Evolutionary conservation across 2,113 vertebrate genomes (phyloP).

Genomic region (Theristicus caerulescens): DNA sequence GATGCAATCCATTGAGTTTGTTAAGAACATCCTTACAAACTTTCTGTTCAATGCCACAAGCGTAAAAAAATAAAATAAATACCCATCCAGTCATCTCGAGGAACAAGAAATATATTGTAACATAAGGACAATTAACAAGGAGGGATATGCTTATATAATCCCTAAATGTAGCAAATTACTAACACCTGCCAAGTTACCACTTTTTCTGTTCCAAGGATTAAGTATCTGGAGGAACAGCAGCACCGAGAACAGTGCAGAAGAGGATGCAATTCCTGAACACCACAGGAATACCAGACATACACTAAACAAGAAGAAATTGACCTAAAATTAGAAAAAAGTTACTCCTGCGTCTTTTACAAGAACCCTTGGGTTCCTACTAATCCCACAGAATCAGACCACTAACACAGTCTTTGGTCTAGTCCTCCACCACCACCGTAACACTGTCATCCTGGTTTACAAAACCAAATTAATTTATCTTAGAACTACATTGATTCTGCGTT

Average conservation of each 20-base stretch:
- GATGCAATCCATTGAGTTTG: not conserved
- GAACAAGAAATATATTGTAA: not conserved
- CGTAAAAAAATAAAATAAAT: not conserved
- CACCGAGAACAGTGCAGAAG: not conserved
- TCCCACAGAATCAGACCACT: not conserved
- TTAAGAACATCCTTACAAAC: not conserved
- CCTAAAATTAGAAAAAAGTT: not conserved
- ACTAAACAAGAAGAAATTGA: not conserved
- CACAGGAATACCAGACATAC: not conserved
- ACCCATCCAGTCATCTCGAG: not conserved
- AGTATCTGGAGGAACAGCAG: not conserved
- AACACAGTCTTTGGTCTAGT: not conserved
- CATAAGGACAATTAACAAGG: not conserved
- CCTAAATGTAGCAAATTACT: not conserved
- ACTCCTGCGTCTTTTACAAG: not conserved
- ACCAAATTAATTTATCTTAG: not conserved
- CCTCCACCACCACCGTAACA: not conserved
- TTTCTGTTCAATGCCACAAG: not conserved
- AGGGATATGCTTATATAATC: not conserved
- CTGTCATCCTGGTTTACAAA: not conserved
- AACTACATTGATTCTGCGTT: not conserved
- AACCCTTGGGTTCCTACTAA: not conserved
- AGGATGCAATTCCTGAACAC: not conserved
- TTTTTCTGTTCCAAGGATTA: not conserved
- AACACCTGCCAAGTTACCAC: not conserved